Percentiles rank a stretch among this genome's conserved stretches.
phyloP scores from a whole-genome alignment of 2,113 vertebrate species.

The Pelusios castaneus region DNA sequence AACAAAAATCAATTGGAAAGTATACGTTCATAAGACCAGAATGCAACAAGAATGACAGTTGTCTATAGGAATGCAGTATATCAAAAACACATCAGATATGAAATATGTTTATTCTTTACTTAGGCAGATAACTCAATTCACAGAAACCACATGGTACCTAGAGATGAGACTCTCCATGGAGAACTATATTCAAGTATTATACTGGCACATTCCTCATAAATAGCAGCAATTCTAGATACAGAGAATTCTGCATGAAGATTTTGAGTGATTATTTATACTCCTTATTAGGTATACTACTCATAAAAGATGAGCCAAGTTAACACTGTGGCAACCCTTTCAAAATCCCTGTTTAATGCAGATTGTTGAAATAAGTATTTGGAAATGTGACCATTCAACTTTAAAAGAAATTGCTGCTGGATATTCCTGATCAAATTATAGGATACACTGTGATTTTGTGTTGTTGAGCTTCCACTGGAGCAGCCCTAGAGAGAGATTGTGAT shows the following conservation, averaged over 20 bases:
- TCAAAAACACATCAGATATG: neutral
- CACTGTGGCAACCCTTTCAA: neutral
- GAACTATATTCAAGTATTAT: neutral
- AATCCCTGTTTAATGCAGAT: neutral
- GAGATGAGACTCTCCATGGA: neutral
- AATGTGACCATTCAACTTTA: neutral
- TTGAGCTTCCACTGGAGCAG: neutral
- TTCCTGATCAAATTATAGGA: neutral
- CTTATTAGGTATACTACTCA: neutral
- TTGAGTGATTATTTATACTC: neutral
- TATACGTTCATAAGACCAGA: rapidly evolving
- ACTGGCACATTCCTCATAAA: neutral
- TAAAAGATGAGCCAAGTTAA: neutral
- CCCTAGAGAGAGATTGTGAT: neutral
- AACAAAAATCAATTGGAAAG: conserved; percentile 13
- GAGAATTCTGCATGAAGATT: neutral
- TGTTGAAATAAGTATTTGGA: neutral
- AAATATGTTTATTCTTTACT: conserved; percentile 59
- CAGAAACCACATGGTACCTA: neutral
- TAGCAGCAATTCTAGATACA: neutral
- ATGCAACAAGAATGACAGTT: neutral
- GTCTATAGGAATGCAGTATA: neutral
- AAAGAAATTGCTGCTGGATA: neutral
- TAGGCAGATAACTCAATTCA: conserved; percentile 33
- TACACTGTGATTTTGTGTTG: neutral